These are phyloP conservation scores for Aphis gossypii DNA, from an alignment of 1,140 invertebrate species.

Conservation along the genomic window DNA sequence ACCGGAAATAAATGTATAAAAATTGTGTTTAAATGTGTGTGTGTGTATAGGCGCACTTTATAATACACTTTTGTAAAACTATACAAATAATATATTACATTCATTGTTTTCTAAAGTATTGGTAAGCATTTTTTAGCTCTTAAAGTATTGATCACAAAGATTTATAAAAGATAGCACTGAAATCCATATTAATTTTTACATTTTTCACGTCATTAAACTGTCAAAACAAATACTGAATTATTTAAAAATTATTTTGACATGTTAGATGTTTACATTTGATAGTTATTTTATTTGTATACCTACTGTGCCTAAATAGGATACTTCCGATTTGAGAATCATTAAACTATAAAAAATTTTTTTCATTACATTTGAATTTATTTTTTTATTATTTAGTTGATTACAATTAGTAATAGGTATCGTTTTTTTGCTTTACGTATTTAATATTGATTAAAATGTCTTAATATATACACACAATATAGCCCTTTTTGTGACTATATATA, in stretches of 20 bases:
- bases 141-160: not conserved
- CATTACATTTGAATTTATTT: not conserved
- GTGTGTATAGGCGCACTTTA: too few species aligned
- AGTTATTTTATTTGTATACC: not conserved
- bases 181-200: not conserved
- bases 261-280: not conserved
- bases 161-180: not conserved
- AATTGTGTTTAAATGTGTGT: not conserved
- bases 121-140: not conserved
- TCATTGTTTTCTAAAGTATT: not conserved
- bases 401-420: not conserved
- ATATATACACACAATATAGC: not conserved
- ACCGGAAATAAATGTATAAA: too few species aligned
- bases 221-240: not conserved
- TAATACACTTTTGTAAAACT: not conserved
- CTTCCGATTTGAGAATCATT: not conserved
- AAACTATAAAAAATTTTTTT: not conserved
- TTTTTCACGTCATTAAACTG: not conserved
- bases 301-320: not conserved
- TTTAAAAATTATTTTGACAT: not conserved
- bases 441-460: too few species aligned
- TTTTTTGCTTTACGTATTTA: not conserved
- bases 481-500: too few species aligned
- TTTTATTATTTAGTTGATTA: not conserved
- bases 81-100: not conserved